Base-by-base conservation (phyloP, 2,113 vertebrate genomes). In the Gnathonemus longibarbis region DNA sequence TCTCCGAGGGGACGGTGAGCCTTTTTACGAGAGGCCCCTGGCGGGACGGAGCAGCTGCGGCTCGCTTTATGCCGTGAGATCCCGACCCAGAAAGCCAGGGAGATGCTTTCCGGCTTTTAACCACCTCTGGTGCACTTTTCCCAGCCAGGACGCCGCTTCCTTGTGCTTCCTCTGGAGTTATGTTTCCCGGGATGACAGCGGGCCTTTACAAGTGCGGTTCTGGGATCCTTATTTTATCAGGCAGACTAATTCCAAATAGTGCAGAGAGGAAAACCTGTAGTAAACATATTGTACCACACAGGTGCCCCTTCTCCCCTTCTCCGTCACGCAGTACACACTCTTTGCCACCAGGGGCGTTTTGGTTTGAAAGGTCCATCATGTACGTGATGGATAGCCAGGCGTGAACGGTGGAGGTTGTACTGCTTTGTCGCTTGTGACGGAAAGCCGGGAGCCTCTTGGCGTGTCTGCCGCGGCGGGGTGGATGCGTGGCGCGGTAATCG, bases 51-150 rank as follows among this genome's bases (percentile, higher is more conserved):
- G 35, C 74, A 80, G 74, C 31, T 42, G 35, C 31, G 13, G 5
- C 15, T n/a, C 74, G 1, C n/a, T 70, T 70, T 3, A 70, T 31
- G n/a, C 62, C 1, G 0, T 27, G n/a, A 70, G 62, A 10, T 27
- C n/a, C n/a, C 8, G n/a, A 70, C 62, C 62, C 91, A 56, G 85
- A 35, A 93, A 90, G 42, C 7, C 50, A 77, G 90, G 53, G 89
- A 90, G 27, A 88, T 88, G 88, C 80, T 50, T 45, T 84, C 62
- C 62, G 62, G 62, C 3, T 1, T 70, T 70, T 80, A 19, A 42
- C 5, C 74, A 42, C 35, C 74, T 80, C 35, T 39, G 35, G 74
- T 0, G n/a, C 0, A 15, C 35, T 15, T 7, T 42, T 15, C 35
- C 35, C 35, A 7, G 31, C 35, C 17, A 39, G 35, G 35, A 80